These are phyloP conservation scores for Gila robusta DNA, from an alignment of 2,797 vertebrate species.

Conservation along the genomic window DNA sequence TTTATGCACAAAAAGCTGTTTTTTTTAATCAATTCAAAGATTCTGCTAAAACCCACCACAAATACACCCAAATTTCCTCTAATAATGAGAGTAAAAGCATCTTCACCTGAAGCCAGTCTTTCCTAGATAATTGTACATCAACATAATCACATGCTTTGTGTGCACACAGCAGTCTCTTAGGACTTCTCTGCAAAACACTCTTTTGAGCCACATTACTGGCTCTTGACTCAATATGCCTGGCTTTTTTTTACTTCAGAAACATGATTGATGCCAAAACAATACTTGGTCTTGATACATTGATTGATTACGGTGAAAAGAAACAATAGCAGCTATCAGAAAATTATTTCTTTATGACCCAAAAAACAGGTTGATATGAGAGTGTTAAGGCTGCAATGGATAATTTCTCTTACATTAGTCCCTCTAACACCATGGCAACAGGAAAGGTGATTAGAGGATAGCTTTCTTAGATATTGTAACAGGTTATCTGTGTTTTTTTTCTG, in stretches of 20 bases:
- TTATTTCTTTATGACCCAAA: neutral
- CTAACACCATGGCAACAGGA: conserved; percentile 58
- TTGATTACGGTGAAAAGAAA: conserved; percentile 26
- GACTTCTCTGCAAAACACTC: neutral
- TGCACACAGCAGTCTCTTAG: neutral
- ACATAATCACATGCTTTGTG: conserved; percentile 39
- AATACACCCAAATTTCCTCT: conserved; percentile 19
- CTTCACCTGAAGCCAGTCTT: conserved; percentile 15
- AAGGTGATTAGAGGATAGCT: conserved; percentile 52
- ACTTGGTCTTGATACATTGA: conserved; percentile 32
- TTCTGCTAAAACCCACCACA: neutral
- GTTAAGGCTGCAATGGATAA: neutral
- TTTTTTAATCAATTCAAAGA: neutral
- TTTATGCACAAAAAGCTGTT: neutral
- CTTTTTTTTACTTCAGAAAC: conserved; percentile 2
- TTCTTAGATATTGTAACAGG: conserved; percentile 14
- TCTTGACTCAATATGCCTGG: conserved; percentile 3
- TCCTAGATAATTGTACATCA: conserved; percentile 46
- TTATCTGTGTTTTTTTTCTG: neutral
- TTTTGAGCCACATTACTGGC: conserved; percentile 2
- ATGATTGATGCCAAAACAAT: conserved; percentile 30
- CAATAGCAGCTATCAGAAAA: conserved; percentile 8
- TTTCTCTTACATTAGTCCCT: neutral
- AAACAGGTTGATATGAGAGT: conserved; percentile 8
- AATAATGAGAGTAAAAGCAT: conserved; percentile 33